These are phyloP conservation scores for Lissonota sp. DNA, from an alignment of 2,888 invertebrate species.

Conservation along the genomic window DNA sequence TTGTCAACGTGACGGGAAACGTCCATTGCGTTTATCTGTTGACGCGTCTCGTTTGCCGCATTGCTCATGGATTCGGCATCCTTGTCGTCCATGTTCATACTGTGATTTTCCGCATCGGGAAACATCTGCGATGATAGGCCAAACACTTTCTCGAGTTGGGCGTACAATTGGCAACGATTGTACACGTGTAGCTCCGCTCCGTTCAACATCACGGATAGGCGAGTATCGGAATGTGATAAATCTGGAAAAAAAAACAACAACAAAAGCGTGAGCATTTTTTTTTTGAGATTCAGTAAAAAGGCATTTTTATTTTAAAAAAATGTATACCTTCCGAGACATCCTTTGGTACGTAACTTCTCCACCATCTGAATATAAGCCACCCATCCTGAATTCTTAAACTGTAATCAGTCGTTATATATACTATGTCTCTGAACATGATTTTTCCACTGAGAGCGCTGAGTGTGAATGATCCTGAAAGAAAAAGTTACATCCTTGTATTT, in stretches of 20 bases:
- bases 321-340: constrained; percentile 95
- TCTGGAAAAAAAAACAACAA: constrained; percentile 86
- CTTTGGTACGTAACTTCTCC: constrained; percentile 97
- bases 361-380: constrained; percentile 98
- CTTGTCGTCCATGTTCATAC: constrained; percentile 76
- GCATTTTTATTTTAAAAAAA: not conserved
- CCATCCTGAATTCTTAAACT: constrained; percentile 97
- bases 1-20: constrained; percentile 81
- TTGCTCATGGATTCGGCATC: constrained; percentile 77
- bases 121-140: constrained; percentile 93
- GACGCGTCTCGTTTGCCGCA: constrained; percentile 75
- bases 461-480: constrained; percentile 93
- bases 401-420: constrained; percentile 97
- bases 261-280: not conserved
- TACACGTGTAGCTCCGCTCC: constrained; percentile 98
- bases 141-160: constrained; percentile 94
- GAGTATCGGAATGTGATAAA: constrained; percentile 97
- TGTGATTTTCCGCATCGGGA: constrained; percentile 84
- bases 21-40: constrained; percentile 79
- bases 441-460: constrained; percentile 98
- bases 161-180: constrained; percentile 95
- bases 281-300: not conserved
- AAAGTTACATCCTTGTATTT: not conserved
- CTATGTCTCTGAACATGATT: constrained; percentile 98
- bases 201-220: constrained; percentile 95